Evolutionary conservation across 2,113 vertebrate species (phyloP), one percentile per base, ranked within the genome.

Genomic region (Erinaceus europaeus): DNA sequence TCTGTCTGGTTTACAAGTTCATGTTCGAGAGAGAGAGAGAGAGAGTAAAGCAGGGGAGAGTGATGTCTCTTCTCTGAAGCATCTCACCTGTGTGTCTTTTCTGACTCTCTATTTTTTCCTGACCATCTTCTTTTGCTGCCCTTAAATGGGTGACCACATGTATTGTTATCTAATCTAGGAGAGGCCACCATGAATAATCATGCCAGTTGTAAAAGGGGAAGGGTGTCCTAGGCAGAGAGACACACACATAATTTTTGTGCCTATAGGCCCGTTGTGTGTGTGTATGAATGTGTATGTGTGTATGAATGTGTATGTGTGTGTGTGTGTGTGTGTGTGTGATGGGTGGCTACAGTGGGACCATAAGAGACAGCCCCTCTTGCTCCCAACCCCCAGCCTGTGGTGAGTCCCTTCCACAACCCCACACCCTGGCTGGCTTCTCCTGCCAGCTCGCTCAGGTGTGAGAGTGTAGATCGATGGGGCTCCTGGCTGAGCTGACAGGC

Each of bases 31-130:
- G n/a, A n/a, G n/a, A n/a, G n/a, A n/a, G 27, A 11, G 4, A 34
- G 48, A 74, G 6, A 32, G 3, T 8, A 11, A 9, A 74, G 62
- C 12, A 40, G 20, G 13, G 27, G 32, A n/a, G 4, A 0, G 21
- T 17, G 0, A 7, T 10, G 0, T 25, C 6, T 0, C 0, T 6
- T 38, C 44, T 27, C 62, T 1, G 23, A 0, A 18, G 27, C 7
- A 1, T 29, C 69, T n/a, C 76, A 38, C 23, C 25, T 0, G 0
- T 9, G 9, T 10, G 23, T 21, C 23, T 13, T 50, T 36, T 52
- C n/a, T 27, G 6, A 53, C 20, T 32, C n/a, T 48, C n/a, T n/a
- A n/a, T n/a, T n/a, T n/a, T n/a, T n/a, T n/a, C n/a, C n/a, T n/a
- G n/a, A n/a, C n/a, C n/a, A n/a, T n/a, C 5, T 5, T 42, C 68